These are phyloP conservation scores for Leptosomus discolor DNA, from an alignment of 2,113 vertebrate genomes.

Conservation along the genomic window DNA sequence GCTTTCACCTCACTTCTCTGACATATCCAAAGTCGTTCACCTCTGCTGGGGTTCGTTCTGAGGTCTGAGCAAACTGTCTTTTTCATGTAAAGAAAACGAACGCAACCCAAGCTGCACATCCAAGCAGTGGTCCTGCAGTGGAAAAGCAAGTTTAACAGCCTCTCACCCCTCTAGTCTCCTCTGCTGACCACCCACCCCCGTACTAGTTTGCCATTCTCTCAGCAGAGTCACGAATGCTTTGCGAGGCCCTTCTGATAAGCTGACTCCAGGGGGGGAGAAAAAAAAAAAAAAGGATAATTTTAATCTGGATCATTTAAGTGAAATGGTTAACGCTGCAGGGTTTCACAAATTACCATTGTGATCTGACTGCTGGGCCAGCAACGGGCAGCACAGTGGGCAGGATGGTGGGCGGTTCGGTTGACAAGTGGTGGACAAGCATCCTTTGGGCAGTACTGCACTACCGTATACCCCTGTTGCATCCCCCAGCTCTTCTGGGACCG, in stretches of 20 bases:
- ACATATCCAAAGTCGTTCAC: neutral
- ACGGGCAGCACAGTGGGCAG: rapidly evolving
- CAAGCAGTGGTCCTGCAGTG: neutral
- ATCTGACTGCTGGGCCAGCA: neutral
- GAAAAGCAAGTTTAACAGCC: neutral
- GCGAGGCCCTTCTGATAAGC: neutral
- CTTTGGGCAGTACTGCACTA: neutral
- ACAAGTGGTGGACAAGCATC: neutral
- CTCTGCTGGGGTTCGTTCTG: neutral
- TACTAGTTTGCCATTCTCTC: neutral
- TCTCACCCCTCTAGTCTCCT: neutral
- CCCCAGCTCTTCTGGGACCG: neutral
- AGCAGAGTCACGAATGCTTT: neutral
- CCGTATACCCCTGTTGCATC: rapidly evolving
- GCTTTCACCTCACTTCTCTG: neutral
- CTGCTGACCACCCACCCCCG: neutral
- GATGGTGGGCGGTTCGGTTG: rapidly evolving
- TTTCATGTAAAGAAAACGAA: rapidly evolving
- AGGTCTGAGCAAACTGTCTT: neutral
- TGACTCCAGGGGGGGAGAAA: neutral
- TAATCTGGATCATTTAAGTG: neutral
- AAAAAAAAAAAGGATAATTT: neutral
- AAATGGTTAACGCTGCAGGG: neutral
- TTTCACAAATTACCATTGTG: neutral
- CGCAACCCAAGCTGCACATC: neutral